Percentiles rank a stretch among this genome's conserved stretches.
These are phyloP conservation scores for Alcedo quadribrachys DNA, from an alignment of 2,797 vertebrate species.

Conservation along the genomic window DNA sequence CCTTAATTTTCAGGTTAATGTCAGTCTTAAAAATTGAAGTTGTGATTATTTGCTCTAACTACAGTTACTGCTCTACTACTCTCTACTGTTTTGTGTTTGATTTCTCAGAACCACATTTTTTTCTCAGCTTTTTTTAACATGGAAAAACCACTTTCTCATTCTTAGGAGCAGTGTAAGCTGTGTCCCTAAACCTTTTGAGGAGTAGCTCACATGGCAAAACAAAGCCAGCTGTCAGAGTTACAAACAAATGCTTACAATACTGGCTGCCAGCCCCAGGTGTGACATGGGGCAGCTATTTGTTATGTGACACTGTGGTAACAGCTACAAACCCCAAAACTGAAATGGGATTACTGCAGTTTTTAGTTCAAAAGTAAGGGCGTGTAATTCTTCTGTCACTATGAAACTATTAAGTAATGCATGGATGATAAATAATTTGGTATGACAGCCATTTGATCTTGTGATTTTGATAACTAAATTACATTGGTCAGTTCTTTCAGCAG, in stretches of 20 bases:
- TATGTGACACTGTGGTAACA: fast-evolving
- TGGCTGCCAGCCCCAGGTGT: not conserved
- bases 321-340: not conserved
- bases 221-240: not conserved
- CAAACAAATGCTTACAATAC: not conserved
- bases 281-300: not conserved
- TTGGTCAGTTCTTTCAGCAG: not conserved
- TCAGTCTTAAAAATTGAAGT: not conserved
- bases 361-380: not conserved
- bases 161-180: not conserved
- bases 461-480: not conserved
- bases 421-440: not conserved
- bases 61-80: no score
- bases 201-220: not conserved
- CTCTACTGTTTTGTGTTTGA: no score
- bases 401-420: not conserved
- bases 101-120: not conserved
- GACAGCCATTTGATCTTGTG: not conserved
- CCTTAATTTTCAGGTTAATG: not conserved
- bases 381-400: not conserved
- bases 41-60: not conserved
- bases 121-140: not conserved
- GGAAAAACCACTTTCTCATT: not conserved
- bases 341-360: not conserved
- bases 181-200: not conserved